Conservation (phyloP, 64 coral and sea anemone genomes). For the Actinia equina region DNA sequence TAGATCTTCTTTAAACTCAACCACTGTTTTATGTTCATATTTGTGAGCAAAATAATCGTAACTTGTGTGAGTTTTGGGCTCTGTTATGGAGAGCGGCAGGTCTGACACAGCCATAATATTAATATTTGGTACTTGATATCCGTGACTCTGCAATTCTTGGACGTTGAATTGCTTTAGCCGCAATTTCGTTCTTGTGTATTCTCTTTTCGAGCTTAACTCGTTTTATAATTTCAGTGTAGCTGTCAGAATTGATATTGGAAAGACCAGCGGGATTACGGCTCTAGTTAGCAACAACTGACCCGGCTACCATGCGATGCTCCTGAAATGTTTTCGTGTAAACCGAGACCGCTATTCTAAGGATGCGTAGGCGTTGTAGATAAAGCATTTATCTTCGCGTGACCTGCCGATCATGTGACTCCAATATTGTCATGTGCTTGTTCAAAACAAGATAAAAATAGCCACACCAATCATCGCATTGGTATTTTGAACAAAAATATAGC, state of each 20-base stretch:
- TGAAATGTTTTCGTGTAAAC: constrained; percentile 1
- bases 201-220: not conserved
- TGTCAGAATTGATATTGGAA: not conserved
- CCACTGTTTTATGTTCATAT: constrained; percentile 24
- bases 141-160: constrained; percentile 3
- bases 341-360: not conserved
- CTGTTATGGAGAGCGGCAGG: constrained; percentile 16
- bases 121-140: not conserved
- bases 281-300: not conserved
- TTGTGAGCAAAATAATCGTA: constrained; percentile 34
- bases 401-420: not conserved
- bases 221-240: too few species aligned
- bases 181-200: not conserved
- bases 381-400: constrained; percentile 21
- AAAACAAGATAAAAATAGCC: constrained; percentile 14
- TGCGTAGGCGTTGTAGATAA: constrained; percentile 26
- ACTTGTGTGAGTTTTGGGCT: constrained; percentile 27
- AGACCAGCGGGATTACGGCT: not conserved
- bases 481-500: not conserved
- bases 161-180: not conserved
- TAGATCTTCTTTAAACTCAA: constrained; percentile 18
- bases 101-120: constrained; percentile 18
- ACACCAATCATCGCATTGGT: not conserved
- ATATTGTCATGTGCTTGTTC: not conserved
- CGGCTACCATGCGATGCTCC: not conserved